These are phyloP conservation scores for Trematomus loennbergii DNA, from an alignment of 2,113 vertebrate genomes.

Conservation along the genomic window DNA sequence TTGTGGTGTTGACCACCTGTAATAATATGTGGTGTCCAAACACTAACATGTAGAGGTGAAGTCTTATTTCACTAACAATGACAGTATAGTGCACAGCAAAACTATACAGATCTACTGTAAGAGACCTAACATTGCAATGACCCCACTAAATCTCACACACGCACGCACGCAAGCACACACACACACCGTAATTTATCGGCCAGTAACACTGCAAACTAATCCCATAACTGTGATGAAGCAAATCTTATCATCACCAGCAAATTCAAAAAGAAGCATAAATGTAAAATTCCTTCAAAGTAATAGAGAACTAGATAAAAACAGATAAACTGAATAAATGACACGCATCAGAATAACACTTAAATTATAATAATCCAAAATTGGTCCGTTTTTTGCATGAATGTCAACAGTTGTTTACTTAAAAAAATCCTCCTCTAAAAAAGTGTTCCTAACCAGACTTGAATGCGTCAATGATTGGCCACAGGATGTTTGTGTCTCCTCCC, in stretches of 20 bases:
- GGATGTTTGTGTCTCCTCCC: slow-evolving; percentile 63
- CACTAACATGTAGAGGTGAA: not conserved
- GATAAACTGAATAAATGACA: not conserved
- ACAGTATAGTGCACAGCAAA: not conserved
- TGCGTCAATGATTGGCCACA: slow-evolving; percentile 53
- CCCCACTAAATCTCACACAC: not conserved
- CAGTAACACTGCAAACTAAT: not conserved
- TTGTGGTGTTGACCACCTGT: not conserved
- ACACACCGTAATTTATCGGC: not conserved
- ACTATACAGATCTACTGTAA: not conserved
- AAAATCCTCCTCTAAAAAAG: slow-evolving; percentile 11
- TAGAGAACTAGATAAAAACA: not conserved
- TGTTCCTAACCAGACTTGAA: slow-evolving; percentile 11
- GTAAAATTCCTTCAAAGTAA: not conserved
- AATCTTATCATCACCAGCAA: not conserved
- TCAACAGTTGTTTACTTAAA: not conserved
- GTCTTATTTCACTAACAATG: not conserved
- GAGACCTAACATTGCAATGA: not conserved
- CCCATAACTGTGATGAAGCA: not conserved
- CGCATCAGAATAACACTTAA: not conserved
- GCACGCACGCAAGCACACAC: not conserved
- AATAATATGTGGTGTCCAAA: not conserved
- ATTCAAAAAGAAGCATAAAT: not conserved
- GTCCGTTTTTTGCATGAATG: not conserved
- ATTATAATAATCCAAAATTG: too few species aligned